phyloP scores from a whole-genome alignment of 2,797 vertebrate species.

The Phoebastria nigripes region DNA sequence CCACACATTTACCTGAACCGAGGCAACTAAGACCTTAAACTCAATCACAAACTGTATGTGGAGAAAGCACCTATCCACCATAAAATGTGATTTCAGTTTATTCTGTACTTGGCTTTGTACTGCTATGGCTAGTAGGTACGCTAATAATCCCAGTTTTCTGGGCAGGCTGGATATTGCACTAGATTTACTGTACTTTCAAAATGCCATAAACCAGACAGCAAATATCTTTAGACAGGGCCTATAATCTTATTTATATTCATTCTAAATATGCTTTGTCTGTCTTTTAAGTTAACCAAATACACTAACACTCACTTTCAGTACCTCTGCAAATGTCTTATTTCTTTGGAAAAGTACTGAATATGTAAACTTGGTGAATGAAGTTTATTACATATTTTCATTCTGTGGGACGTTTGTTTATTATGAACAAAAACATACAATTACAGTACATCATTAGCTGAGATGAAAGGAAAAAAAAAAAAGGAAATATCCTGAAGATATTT shows the following conservation, averaged over 20 bases:
- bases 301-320: not conserved
- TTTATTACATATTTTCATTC: not conserved
- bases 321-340: not conserved
- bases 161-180: not conserved
- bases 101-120: not conserved
- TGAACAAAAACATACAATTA: not conserved
- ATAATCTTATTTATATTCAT: not conserved
- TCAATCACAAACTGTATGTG: not conserved
- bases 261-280: not conserved
- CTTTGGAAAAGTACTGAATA: not conserved
- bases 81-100: not conserved
- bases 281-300: not conserved
- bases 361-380: not conserved
- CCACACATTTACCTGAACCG: fast-evolving
- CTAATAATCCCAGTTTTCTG: not conserved
- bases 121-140: not conserved
- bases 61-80: not conserved
- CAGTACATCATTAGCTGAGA: not conserved
- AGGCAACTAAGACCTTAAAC: not conserved
- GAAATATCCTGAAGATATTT: not conserved
- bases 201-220: not conserved
- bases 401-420: not conserved
- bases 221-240: not conserved
- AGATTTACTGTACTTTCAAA: constrained; percentile 17
- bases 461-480: not conserved